Base-by-base conservation (phyloP, 2,888 invertebrate species). In the Ochropleura plecta region DNA sequence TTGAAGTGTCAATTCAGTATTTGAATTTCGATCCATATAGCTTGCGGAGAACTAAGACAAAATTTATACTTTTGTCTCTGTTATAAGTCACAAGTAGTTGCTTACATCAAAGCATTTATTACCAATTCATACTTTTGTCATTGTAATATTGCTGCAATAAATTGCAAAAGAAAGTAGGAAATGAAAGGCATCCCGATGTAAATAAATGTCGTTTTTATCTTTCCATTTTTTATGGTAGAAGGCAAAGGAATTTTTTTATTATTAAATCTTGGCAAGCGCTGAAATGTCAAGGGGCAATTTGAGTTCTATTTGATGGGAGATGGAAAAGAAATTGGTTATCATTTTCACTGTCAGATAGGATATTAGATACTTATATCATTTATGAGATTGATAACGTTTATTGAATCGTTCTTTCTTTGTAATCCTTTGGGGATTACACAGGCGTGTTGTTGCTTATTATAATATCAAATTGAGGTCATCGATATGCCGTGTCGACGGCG, bases 51-150 rank as follows among this genome's bases (percentile, higher is more conserved):
- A 14, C 4, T 48, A n/a, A 73, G 2, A 44, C 60, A 16, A 44
- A 80, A 46, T 66, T 12, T 20, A 20, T 20, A n/a, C 20, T 62
- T 53, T 49, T 65, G 40, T 80, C 57, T 76, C 18, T 49, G 1
- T 57, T 73, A 89, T 89, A 90, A 86, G 83, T 88, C 85, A 73
- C 79, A 83, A 82, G 75, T 90, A 86, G 87, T 88, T 83, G 87
- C 76, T 87, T 83, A 78, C 70, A 70, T 69, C 70, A 72, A 42
- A 51, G n/a, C 40, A 68, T 30, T 67, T 64, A 78, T 72, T 83
- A 70, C 75, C 84, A 83, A 84, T 90, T 90, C 85, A 88, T 88
- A 83, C 80, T 82, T 79, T 88, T 72, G 79, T 86, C 86, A 79
- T 88, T 88, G 86, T 86, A 69, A 82, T 79, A 87, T 84, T 81